phyloP scores from a whole-genome alignment of 2,888 invertebrate genomes.

The Erebia epiphron region DNA sequence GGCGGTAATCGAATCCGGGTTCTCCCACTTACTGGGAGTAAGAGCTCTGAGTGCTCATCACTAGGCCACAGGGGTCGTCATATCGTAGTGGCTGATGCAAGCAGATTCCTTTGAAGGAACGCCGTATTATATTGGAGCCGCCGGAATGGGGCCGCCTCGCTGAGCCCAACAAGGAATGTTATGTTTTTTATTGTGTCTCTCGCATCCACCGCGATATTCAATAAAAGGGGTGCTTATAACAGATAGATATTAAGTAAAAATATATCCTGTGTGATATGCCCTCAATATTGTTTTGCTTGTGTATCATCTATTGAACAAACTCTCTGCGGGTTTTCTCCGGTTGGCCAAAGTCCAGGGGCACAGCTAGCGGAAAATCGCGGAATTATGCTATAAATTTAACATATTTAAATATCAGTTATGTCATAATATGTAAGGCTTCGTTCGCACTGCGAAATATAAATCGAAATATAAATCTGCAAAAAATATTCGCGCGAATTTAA shows the following conservation, averaged over 20 bases:
- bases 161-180: not conserved
- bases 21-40: too few relatives aligned
- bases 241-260: not conserved
- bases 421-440: too few relatives aligned
- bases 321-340: too few relatives aligned
- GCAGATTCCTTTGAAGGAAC: conserved; percentile 11
- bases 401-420: too few relatives aligned
- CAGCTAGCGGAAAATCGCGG: too few relatives aligned
- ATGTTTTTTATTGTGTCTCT: conserved; percentile 7
- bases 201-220: not conserved
- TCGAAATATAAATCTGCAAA: too few relatives aligned
- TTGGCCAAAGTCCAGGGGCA: too few relatives aligned
- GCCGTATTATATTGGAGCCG: conserved; percentile 10
- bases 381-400: too few relatives aligned
- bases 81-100: not conserved
- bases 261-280: not conserved
- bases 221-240: not conserved
- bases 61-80: not conserved
- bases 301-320: not conserved
- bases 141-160: conserved; percentile 7
- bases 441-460: too few relatives aligned
- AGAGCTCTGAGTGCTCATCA: not conserved
- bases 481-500: too few relatives aligned
- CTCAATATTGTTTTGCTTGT: not conserved
- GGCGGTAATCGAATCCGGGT: too few relatives aligned